phyloP scores from a whole-genome alignment of 2,797 vertebrate species.

The Leptodactylus fallax region DNA sequence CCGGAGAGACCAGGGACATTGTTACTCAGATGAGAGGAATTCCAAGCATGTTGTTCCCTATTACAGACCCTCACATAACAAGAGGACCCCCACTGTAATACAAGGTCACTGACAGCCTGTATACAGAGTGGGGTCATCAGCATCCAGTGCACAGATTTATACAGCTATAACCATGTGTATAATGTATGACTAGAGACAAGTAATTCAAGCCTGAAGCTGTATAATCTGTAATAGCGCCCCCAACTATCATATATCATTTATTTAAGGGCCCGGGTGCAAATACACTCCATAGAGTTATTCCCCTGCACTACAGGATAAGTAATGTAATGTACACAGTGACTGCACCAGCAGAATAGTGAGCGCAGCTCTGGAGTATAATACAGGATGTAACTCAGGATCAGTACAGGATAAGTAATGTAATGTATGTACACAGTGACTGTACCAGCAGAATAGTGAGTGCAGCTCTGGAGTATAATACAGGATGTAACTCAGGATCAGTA shows the following conservation, averaged over 20 bases:
- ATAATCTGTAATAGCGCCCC: background rate
- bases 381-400: too few relatives aligned
- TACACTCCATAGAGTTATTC: too few relatives aligned
- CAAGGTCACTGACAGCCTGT: background rate
- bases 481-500: too few relatives aligned
- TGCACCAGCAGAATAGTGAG: too few relatives aligned
- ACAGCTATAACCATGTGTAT: background rate
- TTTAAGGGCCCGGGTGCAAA: too few relatives aligned
- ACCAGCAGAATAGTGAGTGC: too few relatives aligned
- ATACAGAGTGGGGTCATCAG: constrained; percentile 13
- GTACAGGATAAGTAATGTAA: too few relatives aligned
- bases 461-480: too few relatives aligned
- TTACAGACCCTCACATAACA: background rate
- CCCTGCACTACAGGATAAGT: too few relatives aligned
- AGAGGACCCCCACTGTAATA: background rate
- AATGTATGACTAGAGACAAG: background rate
- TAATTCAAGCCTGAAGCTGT: background rate
- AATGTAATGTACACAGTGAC: too few relatives aligned
- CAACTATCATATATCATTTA: background rate
- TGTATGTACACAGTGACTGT: too few relatives aligned
- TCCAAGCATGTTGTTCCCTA: constrained; percentile 8
- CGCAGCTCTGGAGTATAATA: too few relatives aligned
- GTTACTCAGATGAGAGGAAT: constrained; percentile 48
- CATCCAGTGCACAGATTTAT: background rate
- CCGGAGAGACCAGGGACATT: background rate